Evolutionary conservation across 2,113 vertebrate genomes (phyloP).

Genomic region (Tyrannus savana): DNA sequence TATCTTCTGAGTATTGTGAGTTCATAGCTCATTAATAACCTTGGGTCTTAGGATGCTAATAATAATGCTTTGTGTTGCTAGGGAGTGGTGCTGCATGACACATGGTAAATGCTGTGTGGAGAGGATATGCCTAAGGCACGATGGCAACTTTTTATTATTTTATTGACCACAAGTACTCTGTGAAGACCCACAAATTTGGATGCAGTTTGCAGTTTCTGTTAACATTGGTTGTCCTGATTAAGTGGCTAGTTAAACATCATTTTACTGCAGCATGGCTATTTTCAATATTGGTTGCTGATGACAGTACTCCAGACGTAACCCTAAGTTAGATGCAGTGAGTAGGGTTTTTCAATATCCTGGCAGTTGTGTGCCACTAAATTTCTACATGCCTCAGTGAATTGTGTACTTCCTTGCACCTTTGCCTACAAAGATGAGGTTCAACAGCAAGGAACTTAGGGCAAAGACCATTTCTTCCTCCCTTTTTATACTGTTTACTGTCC

Average conservation of each 20-base stretch:
- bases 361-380: not conserved
- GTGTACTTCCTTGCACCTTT: not conserved
- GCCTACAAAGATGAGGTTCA: not conserved
- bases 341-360: not conserved
- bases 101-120: not conserved
- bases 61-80: conserved; percentile 42
- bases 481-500: not conserved
- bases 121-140: not conserved
- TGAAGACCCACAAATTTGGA: not conserved
- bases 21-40: conserved; percentile 27
- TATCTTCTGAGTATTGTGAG: not conserved
- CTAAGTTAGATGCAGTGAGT: not conserved
- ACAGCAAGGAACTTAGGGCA: not conserved
- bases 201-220: not conserved
- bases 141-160: not conserved
- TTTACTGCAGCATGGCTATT: not conserved
- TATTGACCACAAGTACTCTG: not conserved
- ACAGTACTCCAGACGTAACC: not conserved
- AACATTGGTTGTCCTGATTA: not conserved
- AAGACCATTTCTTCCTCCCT: not conserved
- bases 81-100: conserved; percentile 8
- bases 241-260: not conserved
- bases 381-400: not conserved
- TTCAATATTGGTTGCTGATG: not conserved
- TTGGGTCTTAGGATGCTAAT: not conserved